Conservation (phyloP, 2,888 invertebrate species). For the Diarsia dahlii region DNA sequence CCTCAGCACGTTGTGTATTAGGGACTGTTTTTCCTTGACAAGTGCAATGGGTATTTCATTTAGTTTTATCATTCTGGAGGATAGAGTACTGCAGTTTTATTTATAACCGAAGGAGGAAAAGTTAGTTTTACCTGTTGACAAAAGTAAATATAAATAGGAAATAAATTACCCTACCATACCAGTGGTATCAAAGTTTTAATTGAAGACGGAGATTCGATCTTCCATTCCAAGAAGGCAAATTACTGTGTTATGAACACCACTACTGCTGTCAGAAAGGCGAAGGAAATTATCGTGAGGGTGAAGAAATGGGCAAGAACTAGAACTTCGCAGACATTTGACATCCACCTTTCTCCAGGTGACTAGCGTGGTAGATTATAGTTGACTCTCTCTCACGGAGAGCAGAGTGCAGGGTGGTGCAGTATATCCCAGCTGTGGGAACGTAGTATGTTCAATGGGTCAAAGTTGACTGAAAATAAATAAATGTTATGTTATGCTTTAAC, state of each 20-base stretch:
- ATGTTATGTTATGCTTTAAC: too few relatives aligned
- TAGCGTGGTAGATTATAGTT: too few relatives aligned
- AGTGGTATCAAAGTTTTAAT: background rate
- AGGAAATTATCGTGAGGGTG: background rate
- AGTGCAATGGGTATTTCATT: background rate
- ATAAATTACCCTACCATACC: background rate
- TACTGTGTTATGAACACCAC: background rate
- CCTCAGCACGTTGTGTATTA: background rate
- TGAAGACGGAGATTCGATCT: background rate
- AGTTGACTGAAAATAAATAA: too few relatives aligned
- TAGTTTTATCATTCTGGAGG: background rate
- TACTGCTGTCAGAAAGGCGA: background rate
- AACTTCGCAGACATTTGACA: background rate
- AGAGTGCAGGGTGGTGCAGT: too few relatives aligned
- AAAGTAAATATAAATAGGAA: background rate
- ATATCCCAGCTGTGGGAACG: too few relatives aligned
- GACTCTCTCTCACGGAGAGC: too few relatives aligned
- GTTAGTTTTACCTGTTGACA: constrained; percentile 22
- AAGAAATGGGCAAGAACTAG: background rate
- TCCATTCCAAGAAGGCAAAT: background rate
- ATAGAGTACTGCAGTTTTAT: constrained; percentile 27
- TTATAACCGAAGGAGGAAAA: constrained; percentile 13
- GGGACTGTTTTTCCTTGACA: background rate
- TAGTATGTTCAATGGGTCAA: too few relatives aligned
- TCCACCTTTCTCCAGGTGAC: background rate